These are phyloP conservation scores for Scopus umbretta DNA, from an alignment of 2,113 vertebrate genomes.

Conservation along the genomic window DNA sequence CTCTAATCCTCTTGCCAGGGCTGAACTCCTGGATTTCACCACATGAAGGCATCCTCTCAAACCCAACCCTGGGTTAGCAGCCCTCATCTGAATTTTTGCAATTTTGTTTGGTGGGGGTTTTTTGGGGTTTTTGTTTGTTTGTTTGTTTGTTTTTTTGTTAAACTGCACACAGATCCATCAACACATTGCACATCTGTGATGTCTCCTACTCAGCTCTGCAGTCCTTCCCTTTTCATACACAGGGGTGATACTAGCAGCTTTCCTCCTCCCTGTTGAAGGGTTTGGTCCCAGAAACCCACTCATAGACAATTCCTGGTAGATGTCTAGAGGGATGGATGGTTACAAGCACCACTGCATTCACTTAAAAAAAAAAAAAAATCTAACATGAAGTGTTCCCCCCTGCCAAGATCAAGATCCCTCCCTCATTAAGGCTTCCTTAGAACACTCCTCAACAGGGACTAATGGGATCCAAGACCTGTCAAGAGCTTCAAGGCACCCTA, in stretches of 20 bases:
- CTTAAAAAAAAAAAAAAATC: not conserved
- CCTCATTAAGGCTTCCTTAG: not conserved
- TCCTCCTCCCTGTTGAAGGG: not conserved
- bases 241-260: not conserved
- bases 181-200: rapidly evolving
- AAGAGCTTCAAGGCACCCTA: not conserved
- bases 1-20: not conserved
- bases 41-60: not conserved
- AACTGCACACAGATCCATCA: not conserved
- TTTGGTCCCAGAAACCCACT: not conserved
- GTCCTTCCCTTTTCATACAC: not conserved
- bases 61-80: not conserved
- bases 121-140: not conserved
- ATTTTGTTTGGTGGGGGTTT: no score
- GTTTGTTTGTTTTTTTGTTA: not conserved
- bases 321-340: not conserved
- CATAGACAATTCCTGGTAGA: not conserved
- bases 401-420: not conserved
- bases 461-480: not conserved
- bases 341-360: not conserved
- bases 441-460: not conserved
- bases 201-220: not conserved
- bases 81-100: not conserved
- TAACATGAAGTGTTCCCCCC: not conserved
- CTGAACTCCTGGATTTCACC: not conserved